A percentile compares a stretch with the other conserved stretches of the same genome.
Conservation (phyloP, 2,113 vertebrate genomes). For the Elachura formosa region DNA sequence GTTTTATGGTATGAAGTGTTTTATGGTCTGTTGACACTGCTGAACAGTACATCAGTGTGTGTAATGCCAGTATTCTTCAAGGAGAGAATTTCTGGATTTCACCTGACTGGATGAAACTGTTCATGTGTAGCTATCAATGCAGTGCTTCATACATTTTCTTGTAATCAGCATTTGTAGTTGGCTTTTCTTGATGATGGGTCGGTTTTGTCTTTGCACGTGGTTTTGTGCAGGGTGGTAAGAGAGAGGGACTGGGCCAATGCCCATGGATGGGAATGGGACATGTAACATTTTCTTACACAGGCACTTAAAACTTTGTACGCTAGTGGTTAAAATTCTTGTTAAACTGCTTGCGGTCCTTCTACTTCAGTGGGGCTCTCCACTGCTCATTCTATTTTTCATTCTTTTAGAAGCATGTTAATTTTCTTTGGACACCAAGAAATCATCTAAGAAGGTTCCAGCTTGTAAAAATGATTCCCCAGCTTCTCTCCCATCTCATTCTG, state of each 20-base stretch:
- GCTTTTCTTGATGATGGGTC: background rate
- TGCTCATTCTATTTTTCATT: background rate
- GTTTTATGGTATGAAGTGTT: background rate
- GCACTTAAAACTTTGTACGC: background rate
- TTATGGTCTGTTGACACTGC: background rate
- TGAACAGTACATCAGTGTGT: background rate
- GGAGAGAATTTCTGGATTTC: background rate
- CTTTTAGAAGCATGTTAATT: background rate
- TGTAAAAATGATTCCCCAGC: background rate
- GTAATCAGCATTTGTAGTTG: background rate
- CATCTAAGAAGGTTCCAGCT: background rate
- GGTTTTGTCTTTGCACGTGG: background rate
- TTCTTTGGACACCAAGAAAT: background rate
- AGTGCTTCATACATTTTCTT: background rate
- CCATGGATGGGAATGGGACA: fast-evolving
- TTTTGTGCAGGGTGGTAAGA: background rate
- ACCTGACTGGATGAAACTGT: background rate
- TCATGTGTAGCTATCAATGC: background rate
- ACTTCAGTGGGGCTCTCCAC: background rate
- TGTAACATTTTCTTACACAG: background rate
- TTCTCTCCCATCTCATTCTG: background rate
- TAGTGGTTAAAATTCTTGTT: background rate
- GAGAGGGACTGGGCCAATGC: background rate
- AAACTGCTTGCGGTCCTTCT: background rate
- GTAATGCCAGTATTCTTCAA: background rate